Evolutionary conservation across 2,797 vertebrate genomes (phyloP).

Genomic region (Petrocephalus schoutedeni): DNA sequence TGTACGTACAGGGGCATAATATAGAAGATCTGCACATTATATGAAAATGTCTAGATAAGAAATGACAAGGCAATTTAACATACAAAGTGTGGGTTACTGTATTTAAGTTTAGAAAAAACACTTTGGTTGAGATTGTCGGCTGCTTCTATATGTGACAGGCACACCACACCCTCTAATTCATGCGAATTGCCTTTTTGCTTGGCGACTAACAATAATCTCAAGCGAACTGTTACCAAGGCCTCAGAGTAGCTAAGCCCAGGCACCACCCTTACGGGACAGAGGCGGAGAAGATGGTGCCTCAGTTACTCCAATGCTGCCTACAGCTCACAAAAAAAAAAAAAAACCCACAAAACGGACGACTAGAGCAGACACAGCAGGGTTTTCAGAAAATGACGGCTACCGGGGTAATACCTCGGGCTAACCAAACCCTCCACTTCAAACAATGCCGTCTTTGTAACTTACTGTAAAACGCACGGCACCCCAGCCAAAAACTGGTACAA

Average conservation of each 20-base stretch:
- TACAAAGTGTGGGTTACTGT: neutral
- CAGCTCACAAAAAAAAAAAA: conserved; percentile 30
- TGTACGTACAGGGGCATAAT: no score
- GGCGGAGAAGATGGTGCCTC: conserved; percentile 40
- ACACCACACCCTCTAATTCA: neutral
- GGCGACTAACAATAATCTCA: neutral
- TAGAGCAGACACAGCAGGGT: conserved; percentile 54
- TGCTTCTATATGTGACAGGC: neutral
- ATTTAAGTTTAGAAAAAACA: neutral
- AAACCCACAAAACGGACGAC: conserved; percentile 52
- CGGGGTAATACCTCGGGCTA: conserved; percentile 28
- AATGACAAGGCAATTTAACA: no score
- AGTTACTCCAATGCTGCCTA: conserved; percentile 36
- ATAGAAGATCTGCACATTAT: no score
- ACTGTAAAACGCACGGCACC: conserved; percentile 4
- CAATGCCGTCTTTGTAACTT: conserved; percentile 37
- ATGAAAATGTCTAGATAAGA: no score
- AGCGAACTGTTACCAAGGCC: neutral
- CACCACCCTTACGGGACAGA: conserved; percentile 22
- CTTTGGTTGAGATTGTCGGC: neutral
- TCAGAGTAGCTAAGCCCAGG: neutral
- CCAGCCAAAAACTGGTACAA: conserved; percentile 39
- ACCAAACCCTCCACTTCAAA: conserved; percentile 33
- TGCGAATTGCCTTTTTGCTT: neutral
- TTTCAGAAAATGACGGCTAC: conserved; percentile 44